Evolutionary conservation across 2,888 invertebrate genomes (phyloP).

Genomic region (Nomada lathburiana): DNA sequence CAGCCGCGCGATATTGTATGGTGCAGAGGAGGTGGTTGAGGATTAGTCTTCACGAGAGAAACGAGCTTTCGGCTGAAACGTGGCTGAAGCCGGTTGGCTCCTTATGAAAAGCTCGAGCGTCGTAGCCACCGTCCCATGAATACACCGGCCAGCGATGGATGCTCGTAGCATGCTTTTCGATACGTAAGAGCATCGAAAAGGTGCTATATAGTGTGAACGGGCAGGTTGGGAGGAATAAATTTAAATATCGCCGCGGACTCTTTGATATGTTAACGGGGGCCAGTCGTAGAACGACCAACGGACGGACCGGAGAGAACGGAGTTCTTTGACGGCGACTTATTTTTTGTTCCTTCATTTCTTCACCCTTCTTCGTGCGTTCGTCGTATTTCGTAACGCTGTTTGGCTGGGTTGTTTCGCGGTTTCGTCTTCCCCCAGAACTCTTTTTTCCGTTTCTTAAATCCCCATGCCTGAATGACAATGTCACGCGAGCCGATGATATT

Average conservation of each 20-base stretch:
- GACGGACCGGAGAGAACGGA: conserved; percentile 57
- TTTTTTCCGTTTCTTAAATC: neutral
- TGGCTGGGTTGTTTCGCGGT: too few species aligned
- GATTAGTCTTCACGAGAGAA: conserved; percentile 53
- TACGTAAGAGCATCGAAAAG: conserved; percentile 63
- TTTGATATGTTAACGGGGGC: conserved; percentile 83
- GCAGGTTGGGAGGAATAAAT: conserved; percentile 76
- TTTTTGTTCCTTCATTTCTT: conserved; percentile 27
- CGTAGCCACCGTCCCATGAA: conserved; percentile 50
- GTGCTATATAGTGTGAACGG: conserved; percentile 16
- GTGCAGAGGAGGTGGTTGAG: neutral
- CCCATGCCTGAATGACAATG: neutral
- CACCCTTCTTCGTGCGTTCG: neutral
- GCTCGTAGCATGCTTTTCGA: conserved; percentile 51
- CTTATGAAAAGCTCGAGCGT: conserved; percentile 65
- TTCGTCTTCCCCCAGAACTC: neutral
- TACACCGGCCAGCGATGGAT: conserved; percentile 44
- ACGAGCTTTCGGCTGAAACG: conserved; percentile 61
- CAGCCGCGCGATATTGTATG: conserved; percentile 20
- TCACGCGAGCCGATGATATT: neutral
- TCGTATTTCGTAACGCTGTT: conserved; percentile 5
- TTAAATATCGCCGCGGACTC: conserved; percentile 78
- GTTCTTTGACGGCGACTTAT: conserved; percentile 76
- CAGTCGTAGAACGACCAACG: conserved; percentile 51
- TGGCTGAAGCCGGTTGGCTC: conserved; percentile 39